phyloP scores from a whole-genome alignment of 2,888 invertebrate genomes.

The Phymatocera aterrima region DNA sequence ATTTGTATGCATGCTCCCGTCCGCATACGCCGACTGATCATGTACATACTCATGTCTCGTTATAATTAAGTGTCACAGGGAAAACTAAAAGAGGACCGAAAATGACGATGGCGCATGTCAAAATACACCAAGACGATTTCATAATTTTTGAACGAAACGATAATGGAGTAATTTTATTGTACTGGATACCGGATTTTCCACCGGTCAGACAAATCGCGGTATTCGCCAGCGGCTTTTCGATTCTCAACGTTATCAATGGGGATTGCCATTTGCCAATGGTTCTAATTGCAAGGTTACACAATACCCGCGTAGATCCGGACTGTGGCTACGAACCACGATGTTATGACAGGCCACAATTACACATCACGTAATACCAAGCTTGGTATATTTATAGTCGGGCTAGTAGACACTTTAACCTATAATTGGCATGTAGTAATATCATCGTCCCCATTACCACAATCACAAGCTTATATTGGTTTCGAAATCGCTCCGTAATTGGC shows the following conservation, averaged over 20 bases:
- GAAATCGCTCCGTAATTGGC: conserved; percentile 54
- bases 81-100: too few species aligned
- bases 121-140: too few species aligned
- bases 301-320: conserved; percentile 11
- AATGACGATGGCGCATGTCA: too few species aligned
- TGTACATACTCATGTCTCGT: too few species aligned
- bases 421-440: conserved; percentile 64
- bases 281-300: conserved; percentile 37
- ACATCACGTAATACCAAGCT: conserved; percentile 49
- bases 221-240: background rate
- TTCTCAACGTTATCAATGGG: conserved; percentile 33
- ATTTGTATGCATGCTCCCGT: background rate
- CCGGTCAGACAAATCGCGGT: background rate
- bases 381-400: conserved; percentile 54
- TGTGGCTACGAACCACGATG: conserved; percentile 48
- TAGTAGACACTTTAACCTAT: conserved; percentile 58
- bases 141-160: too few species aligned
- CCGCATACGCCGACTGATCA: too few species aligned
- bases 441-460: conserved; percentile 66
- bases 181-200: background rate
- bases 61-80: too few species aligned
- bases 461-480: conserved; percentile 61
- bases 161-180: too few species aligned
- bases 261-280: conserved; percentile 32
- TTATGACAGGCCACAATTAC: conserved; percentile 59